phyloP scores from a whole-genome alignment of 30 jellyfish, hydroid and myxozoan species.

The Aurelia coerulea region DNA sequence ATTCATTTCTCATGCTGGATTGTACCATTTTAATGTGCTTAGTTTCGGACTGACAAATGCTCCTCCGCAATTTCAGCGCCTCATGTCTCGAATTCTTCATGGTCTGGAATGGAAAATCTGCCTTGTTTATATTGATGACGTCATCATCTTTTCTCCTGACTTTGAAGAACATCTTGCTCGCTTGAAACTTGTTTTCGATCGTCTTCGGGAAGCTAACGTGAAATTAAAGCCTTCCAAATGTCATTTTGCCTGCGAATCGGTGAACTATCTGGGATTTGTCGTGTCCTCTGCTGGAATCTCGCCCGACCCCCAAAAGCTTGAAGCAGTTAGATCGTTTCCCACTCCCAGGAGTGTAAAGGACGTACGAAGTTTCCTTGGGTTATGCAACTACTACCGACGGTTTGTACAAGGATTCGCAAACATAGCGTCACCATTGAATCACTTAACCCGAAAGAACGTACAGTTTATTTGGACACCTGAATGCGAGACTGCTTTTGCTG shows the following conservation, averaged over 20 bases:
- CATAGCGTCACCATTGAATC: constrained; percentile 48
- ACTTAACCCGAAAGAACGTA: not conserved
- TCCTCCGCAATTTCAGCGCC: constrained; percentile 49
- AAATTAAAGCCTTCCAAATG: constrained; percentile 2
- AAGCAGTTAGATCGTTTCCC: constrained; percentile 14
- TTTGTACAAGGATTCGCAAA: constrained; percentile 20
- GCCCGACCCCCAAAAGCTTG: constrained; percentile 48
- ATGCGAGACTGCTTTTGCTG: constrained; percentile 10
- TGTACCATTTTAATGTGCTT: no score
- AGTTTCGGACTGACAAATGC: constrained; percentile 49
- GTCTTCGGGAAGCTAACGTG: no score
- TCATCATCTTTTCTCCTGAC: constrained; percentile 47
- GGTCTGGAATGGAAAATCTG: no score
- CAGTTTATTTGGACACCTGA: constrained; percentile 19
- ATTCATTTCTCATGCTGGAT: no score
- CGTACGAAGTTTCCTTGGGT: constrained; percentile 28
- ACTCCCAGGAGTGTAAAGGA: constrained; percentile 15
- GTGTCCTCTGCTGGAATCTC: constrained; percentile 37
- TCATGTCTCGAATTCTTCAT: constrained; percentile 43
- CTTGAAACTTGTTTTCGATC: constrained; percentile 41
- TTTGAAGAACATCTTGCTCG: constrained; percentile 44
- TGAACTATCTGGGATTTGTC: constrained; percentile 44
- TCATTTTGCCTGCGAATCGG: constrained; percentile 1
- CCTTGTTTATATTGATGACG: constrained; percentile 57
- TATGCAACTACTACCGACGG: constrained; percentile 39